Conservation (phyloP, 2,797 vertebrate species). For the Hirundo rustica region DNA sequence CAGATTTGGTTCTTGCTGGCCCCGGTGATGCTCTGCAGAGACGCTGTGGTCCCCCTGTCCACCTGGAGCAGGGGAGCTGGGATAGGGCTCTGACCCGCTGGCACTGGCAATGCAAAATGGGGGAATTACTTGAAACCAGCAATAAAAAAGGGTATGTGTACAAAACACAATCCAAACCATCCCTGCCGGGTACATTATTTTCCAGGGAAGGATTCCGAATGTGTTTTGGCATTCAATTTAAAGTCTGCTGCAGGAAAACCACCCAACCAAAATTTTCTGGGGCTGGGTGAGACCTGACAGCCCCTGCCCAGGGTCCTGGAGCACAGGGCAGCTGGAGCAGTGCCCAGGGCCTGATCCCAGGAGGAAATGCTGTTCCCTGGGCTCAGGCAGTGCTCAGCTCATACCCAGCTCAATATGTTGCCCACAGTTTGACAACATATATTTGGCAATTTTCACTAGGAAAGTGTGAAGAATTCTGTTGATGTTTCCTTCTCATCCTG, state of each 20-base stretch:
- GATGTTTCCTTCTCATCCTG: slow-evolving; percentile 2
- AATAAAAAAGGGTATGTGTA: no score
- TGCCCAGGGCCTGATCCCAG: background rate
- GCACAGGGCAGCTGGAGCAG: background rate
- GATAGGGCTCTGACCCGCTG: background rate
- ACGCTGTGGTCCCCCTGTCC: background rate
- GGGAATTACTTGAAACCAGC: background rate
- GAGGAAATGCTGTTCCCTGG: background rate
- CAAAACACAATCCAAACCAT: background rate
- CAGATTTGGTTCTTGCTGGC: accelerated
- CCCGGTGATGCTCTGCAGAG: background rate
- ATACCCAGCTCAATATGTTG: background rate
- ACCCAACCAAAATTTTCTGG: background rate
- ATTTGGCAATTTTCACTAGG: background rate
- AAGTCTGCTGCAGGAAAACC: background rate
- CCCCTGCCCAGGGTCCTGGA: background rate
- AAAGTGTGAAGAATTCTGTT: background rate
- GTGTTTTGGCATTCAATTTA: background rate
- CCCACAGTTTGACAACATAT: background rate
- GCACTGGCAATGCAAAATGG: background rate
- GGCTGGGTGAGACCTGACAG: background rate
- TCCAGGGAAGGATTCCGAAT: background rate
- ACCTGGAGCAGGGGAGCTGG: background rate
- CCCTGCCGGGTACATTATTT: background rate
- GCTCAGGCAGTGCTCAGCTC: background rate